Evolutionary conservation across 2,888 invertebrate genomes (phyloP), one percentile per base, ranked within the genome.

Genomic region (Caenorhabditis uteleia): DNA sequence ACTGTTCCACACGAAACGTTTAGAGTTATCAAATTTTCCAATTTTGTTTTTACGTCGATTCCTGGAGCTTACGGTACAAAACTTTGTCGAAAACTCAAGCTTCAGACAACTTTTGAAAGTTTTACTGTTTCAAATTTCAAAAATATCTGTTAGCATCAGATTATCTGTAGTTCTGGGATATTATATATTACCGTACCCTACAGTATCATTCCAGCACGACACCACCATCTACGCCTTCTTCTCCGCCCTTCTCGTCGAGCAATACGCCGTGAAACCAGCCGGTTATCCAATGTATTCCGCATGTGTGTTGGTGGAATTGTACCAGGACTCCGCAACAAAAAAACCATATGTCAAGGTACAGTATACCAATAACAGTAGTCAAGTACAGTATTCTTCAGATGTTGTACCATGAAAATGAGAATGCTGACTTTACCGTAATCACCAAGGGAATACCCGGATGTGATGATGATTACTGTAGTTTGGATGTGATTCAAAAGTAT

Each of bases 231-330:
- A 68, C 55, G 70, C 74, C 39, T 68, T 68, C 48, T 67, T 76
- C 46, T 66, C 74, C 1, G 60, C 61, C 20, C 61, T 76, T 10
- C 68, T 67, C 18, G 57, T 69, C 23, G 59, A 68, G 43, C 36
- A 59, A 7, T 55, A 57, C 12, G 68, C 54, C 5, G 59, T 66
- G 2, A 57, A 46, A n/a, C 51, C 71, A 12, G 27, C 38, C 8
- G 74, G 72, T 18, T 76, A 72, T 58, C 74, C 75, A 7, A 27
- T 48, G 7, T 76, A 76, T 36, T 68, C 74, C 4, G 66, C 75
- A 6, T 67, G 72, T 18, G 61, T 66, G 4, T 29, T 74, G 23
- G 46, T 70, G 18, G 75, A 76, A 26, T 57, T 76, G 10, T 76
- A 66, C 44, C 26, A 44, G 2, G 70, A 74, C 39, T 20, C 29